phyloP scores from a whole-genome alignment of 2,888 invertebrate genomes.

The Heliconius sara region DNA sequence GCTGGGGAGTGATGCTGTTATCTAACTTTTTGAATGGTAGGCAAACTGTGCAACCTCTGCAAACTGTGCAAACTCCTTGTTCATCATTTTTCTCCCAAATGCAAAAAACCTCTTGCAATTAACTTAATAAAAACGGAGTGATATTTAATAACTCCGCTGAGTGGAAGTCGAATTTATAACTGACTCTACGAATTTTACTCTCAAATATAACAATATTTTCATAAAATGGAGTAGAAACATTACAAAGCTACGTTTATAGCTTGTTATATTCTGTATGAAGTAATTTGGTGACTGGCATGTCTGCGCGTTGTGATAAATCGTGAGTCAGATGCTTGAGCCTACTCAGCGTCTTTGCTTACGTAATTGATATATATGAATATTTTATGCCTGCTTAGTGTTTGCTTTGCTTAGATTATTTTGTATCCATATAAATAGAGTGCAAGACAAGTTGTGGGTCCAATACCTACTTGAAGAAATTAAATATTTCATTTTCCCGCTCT shows the following conservation, averaged over 20 bases:
- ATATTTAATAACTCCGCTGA: background rate
- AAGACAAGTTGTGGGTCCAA: background rate
- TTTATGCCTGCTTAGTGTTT: conserved; percentile 4
- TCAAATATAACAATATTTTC: background rate
- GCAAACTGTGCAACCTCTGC: too few relatives aligned
- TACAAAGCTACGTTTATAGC: conserved; percentile 13
- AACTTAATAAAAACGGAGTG: too few relatives aligned
- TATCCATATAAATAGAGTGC: background rate
- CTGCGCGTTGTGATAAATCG: conserved; percentile 19
- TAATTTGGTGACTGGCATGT: conserved; percentile 29
- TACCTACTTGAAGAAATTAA: background rate
- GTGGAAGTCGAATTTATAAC: too few relatives aligned
- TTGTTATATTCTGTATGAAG: conserved; percentile 6
- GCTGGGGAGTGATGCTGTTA: too few relatives aligned
- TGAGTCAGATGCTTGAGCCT: conserved; percentile 26
- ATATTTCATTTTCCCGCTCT: background rate
- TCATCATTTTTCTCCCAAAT: too few relatives aligned
- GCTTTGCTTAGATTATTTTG: background rate
- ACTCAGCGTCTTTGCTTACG: conserved; percentile 25
- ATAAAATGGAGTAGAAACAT: background rate
- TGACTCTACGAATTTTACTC: background rate
- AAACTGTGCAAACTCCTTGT: too few relatives aligned
- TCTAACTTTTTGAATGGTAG: too few relatives aligned
- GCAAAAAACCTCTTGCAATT: too few relatives aligned
- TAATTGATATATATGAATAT: conserved; percentile 21